A percentile compares a stretch with the other conserved stretches of the same genome.
phyloP scores from a whole-genome alignment of 2,888 invertebrate species.

The Cyclophora punctaria region DNA sequence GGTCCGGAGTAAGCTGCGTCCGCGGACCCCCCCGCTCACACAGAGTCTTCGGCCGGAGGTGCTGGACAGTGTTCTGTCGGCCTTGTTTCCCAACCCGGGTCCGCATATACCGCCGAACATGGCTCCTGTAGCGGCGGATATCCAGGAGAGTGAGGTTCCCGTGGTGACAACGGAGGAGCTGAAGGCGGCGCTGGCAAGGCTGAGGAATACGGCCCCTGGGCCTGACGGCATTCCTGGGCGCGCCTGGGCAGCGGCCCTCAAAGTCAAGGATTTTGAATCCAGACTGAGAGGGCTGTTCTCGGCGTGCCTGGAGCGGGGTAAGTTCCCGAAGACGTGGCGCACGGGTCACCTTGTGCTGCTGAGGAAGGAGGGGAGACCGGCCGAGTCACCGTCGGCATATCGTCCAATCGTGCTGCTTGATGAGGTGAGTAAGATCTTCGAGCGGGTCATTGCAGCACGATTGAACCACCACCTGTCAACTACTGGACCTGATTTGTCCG shows the following conservation, averaged over 20 bases:
- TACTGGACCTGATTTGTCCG: background rate
- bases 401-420: conserved; percentile 10
- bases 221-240: conserved; percentile 71
- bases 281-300: background rate
- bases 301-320: conserved; percentile 3
- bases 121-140: background rate
- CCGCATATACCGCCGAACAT: background rate
- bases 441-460: background rate
- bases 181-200: background rate
- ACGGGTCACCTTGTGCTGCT: conserved; percentile 6
- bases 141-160: no score
- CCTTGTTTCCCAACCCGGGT: background rate
- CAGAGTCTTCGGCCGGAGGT: background rate
- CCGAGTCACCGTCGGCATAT: conserved; percentile 7
- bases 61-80: background rate
- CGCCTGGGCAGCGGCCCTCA: conserved; percentile 44
- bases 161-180: background rate
- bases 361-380: conserved; percentile 1
- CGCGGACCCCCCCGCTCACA: background rate
- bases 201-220: background rate
- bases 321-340: conserved; percentile 1
- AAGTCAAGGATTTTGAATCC: background rate
- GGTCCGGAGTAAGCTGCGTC: background rate
- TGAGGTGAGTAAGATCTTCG: conserved; percentile 6
- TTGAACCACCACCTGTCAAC: background rate